Evolutionary conservation across 1,140 invertebrate genomes (phyloP), one percentile per base, ranked within the genome.

Genomic region (Archegozetes longisetosus): DNA sequence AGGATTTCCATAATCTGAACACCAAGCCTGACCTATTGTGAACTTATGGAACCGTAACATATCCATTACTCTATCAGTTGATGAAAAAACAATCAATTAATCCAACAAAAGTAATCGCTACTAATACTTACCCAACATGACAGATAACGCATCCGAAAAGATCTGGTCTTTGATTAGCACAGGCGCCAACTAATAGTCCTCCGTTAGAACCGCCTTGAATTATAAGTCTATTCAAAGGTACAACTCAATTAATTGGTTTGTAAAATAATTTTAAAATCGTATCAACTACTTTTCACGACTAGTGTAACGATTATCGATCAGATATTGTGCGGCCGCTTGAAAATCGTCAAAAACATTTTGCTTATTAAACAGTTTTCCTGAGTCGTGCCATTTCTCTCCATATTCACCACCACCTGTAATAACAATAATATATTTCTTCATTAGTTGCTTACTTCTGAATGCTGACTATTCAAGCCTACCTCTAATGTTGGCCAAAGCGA

Each of bases 271-370:
- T 54, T 27, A n/a, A 1, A 48, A n/a, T 48, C 1, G 46, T 1
- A 1, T n/a, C 14, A 64, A 66, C 66, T 64, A 74, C 72, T 84
- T 85, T 51, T 79, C 72, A 17, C 79, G 73, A 25, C 70, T 76
- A 0, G 91, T 95, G 70, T 94, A 96, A 17, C 83, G 80, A 62
- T 89, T 79, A 14, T 78, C 68, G 32, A 95, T 80, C 13, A 98
- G 78, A 76, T 88, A 95, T 73, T 96, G 83, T 0, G 88, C 93
- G 20, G 92, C 92, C 61, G 79, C 75, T 69, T 89, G 85, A 73
- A 99, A 97, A 75, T 99, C 95, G 74, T 97, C 85, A 73, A 98
- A 98, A 46, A 85, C 84, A 75, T 98, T 98, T 75, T 98, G 94
- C 71, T 98, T 98, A 64, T 96, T 94, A 0, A 83, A 77, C 51